Evolutionary conservation across 2,113 vertebrate species (phyloP).

Genomic region (Heterotis niloticus): DNA sequence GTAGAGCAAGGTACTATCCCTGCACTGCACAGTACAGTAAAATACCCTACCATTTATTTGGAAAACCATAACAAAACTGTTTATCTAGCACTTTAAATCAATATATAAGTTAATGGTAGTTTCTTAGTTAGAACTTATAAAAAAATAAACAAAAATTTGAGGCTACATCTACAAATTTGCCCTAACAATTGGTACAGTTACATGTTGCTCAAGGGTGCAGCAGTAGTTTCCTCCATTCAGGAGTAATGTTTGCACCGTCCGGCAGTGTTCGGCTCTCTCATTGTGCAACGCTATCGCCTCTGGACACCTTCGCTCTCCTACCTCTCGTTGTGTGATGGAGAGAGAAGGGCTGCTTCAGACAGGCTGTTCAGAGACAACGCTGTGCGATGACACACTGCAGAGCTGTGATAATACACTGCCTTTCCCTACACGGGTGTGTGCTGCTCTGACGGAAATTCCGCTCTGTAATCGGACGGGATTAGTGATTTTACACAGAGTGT

Average conservation of each 20-base stretch:
- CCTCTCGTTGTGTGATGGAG: slow-evolving; percentile 35
- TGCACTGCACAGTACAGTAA: no score
- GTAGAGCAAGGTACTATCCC: no score
- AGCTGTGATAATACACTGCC: slow-evolving; percentile 56
- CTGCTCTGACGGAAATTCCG: slow-evolving; percentile 41
- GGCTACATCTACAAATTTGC: no score
- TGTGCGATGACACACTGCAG: slow-evolving; percentile 56
- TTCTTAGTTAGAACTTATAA: no score
- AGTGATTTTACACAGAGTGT: slow-evolving; percentile 30
- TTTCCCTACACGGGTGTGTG: slow-evolving; percentile 44
- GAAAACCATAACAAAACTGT: no score
- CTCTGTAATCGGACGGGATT: slow-evolving; percentile 41
- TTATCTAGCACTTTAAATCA: no score
- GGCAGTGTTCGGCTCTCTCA: not conserved
- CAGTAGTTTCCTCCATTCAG: not conserved
- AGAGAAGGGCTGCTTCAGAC: slow-evolving; percentile 54
- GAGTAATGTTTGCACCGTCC: no score
- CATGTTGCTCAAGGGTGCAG: not conserved
- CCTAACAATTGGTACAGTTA: not conserved
- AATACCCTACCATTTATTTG: no score
- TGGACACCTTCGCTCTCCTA: slow-evolving; percentile 12
- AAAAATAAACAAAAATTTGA: no score
- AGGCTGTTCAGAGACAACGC: slow-evolving; percentile 55
- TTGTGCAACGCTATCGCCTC: not conserved
- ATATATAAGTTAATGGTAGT: no score